Conservation (phyloP, 2,797 vertebrate genomes). For the Mallotus villosus region DNA sequence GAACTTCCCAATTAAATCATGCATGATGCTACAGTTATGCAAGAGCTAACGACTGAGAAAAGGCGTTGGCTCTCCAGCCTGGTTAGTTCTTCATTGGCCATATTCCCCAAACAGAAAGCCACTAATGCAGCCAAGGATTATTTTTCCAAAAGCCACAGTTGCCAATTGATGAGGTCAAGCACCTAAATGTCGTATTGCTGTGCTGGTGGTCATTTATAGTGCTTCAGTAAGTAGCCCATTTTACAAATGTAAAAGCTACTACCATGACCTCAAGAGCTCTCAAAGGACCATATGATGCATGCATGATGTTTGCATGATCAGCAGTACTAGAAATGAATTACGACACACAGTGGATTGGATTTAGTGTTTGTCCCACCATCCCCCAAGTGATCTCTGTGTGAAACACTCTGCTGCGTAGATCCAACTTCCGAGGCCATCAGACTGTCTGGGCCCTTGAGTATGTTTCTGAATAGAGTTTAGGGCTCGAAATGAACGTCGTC, state of each 20-base stretch:
- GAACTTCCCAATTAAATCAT: slow-evolving; percentile 41
- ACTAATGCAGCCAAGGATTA: slow-evolving; percentile 5
- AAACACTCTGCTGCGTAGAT: background rate
- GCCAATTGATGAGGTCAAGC: slow-evolving; percentile 27
- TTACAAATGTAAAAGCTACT: slow-evolving; percentile 3
- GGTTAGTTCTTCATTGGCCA: slow-evolving; percentile 15
- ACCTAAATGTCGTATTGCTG: background rate
- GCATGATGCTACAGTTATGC: slow-evolving; percentile 34
- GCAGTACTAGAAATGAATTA: background rate
- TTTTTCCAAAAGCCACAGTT: slow-evolving; percentile 17
- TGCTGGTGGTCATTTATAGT: slow-evolving; percentile 22
- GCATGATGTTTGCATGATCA: background rate
- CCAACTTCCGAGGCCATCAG: background rate
- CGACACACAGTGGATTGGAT: background rate
- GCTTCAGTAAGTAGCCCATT: slow-evolving; percentile 7
- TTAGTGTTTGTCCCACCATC: background rate
- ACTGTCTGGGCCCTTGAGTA: no score
- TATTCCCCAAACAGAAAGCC: slow-evolving; percentile 10
- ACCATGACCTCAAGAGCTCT: background rate
- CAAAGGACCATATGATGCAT: slow-evolving; percentile 28
- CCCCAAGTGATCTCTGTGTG: background rate
- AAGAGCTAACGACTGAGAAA: slow-evolving; percentile 28
- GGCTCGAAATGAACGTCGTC: no score
- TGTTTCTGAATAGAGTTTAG: background rate
- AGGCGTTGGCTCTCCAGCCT: slow-evolving; percentile 17